phyloP scores from a whole-genome alignment of 2,888 invertebrate species.

The Calephelis perditalis region DNA sequence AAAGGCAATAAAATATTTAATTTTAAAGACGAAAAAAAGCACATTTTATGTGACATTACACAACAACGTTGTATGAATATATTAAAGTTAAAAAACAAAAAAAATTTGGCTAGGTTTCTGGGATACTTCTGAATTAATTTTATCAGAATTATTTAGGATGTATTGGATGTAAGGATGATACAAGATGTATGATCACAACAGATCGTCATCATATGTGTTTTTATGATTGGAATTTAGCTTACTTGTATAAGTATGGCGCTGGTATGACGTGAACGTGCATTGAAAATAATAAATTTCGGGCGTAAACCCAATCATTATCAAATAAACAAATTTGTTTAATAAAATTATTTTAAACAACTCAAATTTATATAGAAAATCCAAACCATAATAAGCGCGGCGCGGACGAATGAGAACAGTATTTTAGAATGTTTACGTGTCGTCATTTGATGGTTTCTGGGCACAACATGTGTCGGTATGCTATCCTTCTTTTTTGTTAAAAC shows the following conservation, averaged over 20 bases:
- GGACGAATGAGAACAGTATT: background rate
- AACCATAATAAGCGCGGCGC: background rate
- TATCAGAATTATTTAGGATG: no score
- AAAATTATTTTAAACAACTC: background rate
- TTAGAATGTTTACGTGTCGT: background rate
- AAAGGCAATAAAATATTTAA: no score
- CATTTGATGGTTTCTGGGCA: background rate
- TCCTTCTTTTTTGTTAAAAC: background rate
- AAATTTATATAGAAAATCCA: background rate
- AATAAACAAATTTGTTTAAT: constrained; percentile 1
- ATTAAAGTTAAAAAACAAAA: no score
- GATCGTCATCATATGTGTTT: no score
- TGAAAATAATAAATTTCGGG: background rate
- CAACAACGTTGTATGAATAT: no score
- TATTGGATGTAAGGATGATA: no score
- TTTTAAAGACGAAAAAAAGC: no score
- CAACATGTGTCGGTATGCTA: background rate
- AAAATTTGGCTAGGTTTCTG: no score
- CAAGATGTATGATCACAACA: no score
- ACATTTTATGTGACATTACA: no score
- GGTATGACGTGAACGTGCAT: background rate
- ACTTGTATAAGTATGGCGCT: background rate
- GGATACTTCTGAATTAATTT: no score
- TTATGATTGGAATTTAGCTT: no score
- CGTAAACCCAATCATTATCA: background rate